A percentile compares a stretch with the other conserved stretches of the same genome.
Evolutionary conservation across 2,113 vertebrate genomes (phyloP).

Genomic region (Pterocles orientalis): DNA sequence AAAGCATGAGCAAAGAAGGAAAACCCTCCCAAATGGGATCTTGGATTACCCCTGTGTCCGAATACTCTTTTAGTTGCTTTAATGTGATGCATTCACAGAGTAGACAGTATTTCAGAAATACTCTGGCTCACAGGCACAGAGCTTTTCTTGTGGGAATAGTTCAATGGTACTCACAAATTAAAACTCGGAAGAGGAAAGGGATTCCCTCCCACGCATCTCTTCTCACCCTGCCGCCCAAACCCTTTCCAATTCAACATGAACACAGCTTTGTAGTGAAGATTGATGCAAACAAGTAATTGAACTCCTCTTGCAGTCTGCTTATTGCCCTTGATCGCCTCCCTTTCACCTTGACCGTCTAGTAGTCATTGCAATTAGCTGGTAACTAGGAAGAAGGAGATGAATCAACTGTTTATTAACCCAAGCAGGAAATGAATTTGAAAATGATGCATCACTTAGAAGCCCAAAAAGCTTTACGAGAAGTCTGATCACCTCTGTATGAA

Average conservation of each 20-base stretch:
- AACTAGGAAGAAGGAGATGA: neutral
- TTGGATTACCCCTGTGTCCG: neutral
- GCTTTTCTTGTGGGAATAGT: neutral
- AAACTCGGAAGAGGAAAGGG: conserved; percentile 6
- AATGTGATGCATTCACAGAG: neutral
- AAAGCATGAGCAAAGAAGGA: neutral
- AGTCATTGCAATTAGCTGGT: neutral
- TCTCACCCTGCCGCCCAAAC: neutral
- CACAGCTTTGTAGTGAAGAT: conserved; percentile 8
- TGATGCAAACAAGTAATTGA: conserved; percentile 38
- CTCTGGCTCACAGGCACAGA: neutral
- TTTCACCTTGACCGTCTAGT: neutral
- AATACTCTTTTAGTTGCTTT: neutral
- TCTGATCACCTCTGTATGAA: neutral
- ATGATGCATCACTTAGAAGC: neutral
- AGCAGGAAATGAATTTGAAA: conserved; percentile 41
- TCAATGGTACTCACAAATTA: neutral
- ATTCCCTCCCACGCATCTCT: conserved; percentile 37
- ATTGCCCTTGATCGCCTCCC: neutral
- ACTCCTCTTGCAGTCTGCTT: neutral
- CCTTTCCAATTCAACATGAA: neutral
- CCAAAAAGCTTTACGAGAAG: neutral
- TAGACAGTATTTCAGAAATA: neutral
- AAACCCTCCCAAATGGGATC: neutral
- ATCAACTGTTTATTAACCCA: conserved; percentile 32